Conservation (phyloP, 2,113 vertebrate species). For the Caracal caracal region DNA sequence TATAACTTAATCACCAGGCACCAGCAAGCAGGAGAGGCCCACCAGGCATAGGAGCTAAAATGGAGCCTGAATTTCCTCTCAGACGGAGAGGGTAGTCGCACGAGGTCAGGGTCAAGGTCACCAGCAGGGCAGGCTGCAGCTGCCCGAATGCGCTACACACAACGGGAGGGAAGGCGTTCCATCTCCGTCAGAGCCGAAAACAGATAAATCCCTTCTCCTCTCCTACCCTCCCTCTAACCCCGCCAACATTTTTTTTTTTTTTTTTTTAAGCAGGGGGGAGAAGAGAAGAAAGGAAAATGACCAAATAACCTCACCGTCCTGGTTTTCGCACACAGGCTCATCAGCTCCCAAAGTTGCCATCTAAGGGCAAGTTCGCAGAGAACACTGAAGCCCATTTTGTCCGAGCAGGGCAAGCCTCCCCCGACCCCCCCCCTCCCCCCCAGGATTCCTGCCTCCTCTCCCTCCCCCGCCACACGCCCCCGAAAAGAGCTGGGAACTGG, state of each 20-base stretch:
- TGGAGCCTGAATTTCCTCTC: slow-evolving; percentile 87
- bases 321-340: slow-evolving; percentile 64
- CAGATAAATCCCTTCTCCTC: slow-evolving; percentile 61
- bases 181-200: slow-evolving; percentile 41
- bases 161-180: slow-evolving; percentile 55
- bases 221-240: slow-evolving; percentile 42
- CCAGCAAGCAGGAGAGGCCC: slow-evolving; percentile 72
- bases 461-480: slow-evolving; percentile 33
- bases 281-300: slow-evolving; percentile 72
- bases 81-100: slow-evolving; percentile 82
- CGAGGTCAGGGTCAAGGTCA: slow-evolving; percentile 89
- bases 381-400: slow-evolving; percentile 55
- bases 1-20: slow-evolving; percentile 65
- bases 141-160: slow-evolving; percentile 66
- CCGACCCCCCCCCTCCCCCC: not conserved
- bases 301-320: slow-evolving; percentile 71
- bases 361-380: slow-evolving; percentile 73
- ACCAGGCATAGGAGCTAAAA: slow-evolving; percentile 84
- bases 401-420: slow-evolving; percentile 40
- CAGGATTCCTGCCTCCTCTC: not conserved
- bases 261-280: not conserved
- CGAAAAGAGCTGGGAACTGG: slow-evolving; percentile 32
- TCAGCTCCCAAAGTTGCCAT: slow-evolving; percentile 79
- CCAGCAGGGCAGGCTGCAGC: slow-evolving; percentile 82
- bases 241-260: slow-evolving; percentile 43